phyloP scores from a whole-genome alignment of 2,888 invertebrate species.

The Elegia similella region DNA sequence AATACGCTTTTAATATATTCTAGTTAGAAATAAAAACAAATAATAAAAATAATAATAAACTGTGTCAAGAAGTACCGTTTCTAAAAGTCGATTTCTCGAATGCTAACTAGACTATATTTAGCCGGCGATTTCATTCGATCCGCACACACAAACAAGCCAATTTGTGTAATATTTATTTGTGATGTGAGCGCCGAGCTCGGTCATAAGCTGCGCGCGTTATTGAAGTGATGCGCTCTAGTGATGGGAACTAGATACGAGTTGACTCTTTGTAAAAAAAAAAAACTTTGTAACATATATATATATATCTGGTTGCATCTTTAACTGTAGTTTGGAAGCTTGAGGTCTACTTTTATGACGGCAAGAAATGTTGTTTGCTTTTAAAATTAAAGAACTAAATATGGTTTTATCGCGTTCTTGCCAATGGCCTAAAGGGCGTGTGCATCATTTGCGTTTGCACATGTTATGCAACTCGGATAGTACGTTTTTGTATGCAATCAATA shows the following conservation, averaged over 20 bases:
- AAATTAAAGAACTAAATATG: too few species aligned
- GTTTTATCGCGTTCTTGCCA: too few species aligned
- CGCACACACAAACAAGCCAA: slow-evolving; percentile 51
- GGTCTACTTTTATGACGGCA: too few species aligned
- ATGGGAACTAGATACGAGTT: slow-evolving; percentile 20
- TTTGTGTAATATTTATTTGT: slow-evolving; percentile 54
- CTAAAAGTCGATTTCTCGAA: slow-evolving; percentile 23
- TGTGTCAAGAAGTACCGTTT: slow-evolving; percentile 2
- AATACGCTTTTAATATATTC: background rate
- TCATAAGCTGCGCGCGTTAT: slow-evolving; percentile 52
- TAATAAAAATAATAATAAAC: background rate
- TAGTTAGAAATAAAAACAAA: background rate
- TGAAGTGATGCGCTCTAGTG: slow-evolving; percentile 29
- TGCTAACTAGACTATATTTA: slow-evolving; percentile 54
- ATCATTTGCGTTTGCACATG: too few species aligned
- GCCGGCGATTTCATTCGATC: slow-evolving; percentile 39
- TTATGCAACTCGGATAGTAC: too few species aligned
- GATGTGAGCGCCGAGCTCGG: slow-evolving; percentile 21
- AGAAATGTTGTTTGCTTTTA: too few species aligned
- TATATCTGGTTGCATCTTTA: background rate
- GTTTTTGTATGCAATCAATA: too few species aligned
- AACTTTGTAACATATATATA: too few species aligned
- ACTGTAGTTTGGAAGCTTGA: too few species aligned
- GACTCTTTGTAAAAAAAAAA: too few species aligned
- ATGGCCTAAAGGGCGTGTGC: too few species aligned